Evolutionary conservation across 92 coral and sea anemone genomes (phyloP).

Genomic region (Ricordea florida): DNA sequence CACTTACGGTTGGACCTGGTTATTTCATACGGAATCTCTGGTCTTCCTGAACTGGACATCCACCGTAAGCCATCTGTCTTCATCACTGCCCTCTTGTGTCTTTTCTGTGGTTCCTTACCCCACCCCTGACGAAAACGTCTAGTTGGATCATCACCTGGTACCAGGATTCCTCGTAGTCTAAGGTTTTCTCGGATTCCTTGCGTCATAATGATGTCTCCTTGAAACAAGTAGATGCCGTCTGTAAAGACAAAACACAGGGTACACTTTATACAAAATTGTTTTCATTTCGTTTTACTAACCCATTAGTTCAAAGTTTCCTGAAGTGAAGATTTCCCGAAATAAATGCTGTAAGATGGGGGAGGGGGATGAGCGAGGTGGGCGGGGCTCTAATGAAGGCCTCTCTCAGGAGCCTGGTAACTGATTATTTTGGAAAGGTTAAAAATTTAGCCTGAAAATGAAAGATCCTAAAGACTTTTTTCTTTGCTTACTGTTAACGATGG

Average conservation of each 20-base stretch:
- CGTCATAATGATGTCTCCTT: conserved; percentile 61
- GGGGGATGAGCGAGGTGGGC: no score
- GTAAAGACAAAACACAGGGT: neutral
- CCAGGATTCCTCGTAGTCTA: conserved; percentile 26
- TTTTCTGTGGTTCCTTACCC: neutral
- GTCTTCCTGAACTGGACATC: no score
- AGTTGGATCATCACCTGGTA: conserved; percentile 8
- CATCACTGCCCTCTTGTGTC: conserved; percentile 42
- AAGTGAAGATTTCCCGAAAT: no score
- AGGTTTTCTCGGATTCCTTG: conserved; percentile 3
- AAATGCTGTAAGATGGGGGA: no score
- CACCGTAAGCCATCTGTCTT: conserved; percentile 9
- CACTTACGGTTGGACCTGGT: conserved; percentile 26
- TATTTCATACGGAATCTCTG: conserved; percentile 57
- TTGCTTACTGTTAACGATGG: no score
- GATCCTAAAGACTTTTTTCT: no score
- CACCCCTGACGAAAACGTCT: conserved; percentile 3
- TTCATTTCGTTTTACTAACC: no score
- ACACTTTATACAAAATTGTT: neutral
- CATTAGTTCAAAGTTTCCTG: no score
- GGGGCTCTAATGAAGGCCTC: no score
- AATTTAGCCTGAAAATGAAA: no score
- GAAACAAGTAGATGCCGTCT: conserved; percentile 28
- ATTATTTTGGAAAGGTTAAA: no score
- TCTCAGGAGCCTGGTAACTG: no score